Evolutionary conservation across 2,888 invertebrate genomes (phyloP), one percentile per base, ranked within the genome.

Genomic region (Dynastes hyllus): DNA sequence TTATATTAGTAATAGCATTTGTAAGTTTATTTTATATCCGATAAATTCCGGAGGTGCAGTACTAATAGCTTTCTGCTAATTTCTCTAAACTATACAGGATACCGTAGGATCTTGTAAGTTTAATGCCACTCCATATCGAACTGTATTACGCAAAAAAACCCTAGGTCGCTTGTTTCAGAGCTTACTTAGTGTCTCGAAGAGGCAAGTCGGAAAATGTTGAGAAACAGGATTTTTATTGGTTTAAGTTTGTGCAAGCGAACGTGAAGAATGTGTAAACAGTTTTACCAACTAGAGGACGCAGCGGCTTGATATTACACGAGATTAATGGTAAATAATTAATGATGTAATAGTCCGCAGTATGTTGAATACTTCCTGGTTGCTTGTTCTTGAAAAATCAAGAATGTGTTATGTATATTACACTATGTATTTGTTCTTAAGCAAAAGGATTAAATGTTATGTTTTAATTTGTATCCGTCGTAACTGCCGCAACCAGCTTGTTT

Each of bases 221-320:
- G 53, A 70, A 70, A 70, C 53, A 29, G 69, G 70, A 51, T 70
- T 51, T 70, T 70, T 70, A 53, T 71, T 58, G 53, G 71, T 55
- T 55, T 16, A 71, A 13, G 37, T 71, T 53, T 71, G 55, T 71
- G 37, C 29, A 55, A 71, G 55, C 37, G n/a, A 32, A 55, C 55
- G 16, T n/a, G 45, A 29, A 55, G 55, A 71, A 71, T 71, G 55
- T 71, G 53, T 53, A 53, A 53, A 55, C 40, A 2, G 66, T 37
- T 40, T 66, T 66, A 66, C 37, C 2, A 16, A 66, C 45, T 71
- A 58, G 6, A 71, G 55, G 53, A 13, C 32, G 13, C 32, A 53
- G 55, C 29, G 53, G 29, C 55, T 53, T 32, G 55, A 71, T 71
- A 71, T 37, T 29, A 71, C 37, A 71, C 55, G 32, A n/a, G 27